phyloP scores from a whole-genome alignment of 2,888 invertebrate species.

The Dilophus febrilis region DNA sequence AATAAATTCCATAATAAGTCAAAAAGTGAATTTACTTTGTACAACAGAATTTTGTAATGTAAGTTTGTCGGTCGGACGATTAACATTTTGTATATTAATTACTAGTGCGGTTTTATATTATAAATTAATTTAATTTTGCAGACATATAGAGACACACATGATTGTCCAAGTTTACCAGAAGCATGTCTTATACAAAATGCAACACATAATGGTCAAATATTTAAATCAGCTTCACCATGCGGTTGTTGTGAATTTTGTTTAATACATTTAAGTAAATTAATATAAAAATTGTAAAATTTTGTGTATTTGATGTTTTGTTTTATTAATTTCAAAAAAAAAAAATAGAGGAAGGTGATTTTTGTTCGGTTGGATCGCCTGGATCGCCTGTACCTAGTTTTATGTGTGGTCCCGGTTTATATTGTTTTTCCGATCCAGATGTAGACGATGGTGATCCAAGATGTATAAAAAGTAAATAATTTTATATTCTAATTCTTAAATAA shows the following conservation, averaged over 20 bases:
- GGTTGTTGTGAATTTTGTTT: constrained; percentile 47
- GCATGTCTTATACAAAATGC: constrained; percentile 37
- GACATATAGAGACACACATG: constrained; percentile 7
- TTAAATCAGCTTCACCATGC: constrained; percentile 40
- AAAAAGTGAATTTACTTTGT: not conserved
- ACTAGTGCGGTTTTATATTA: not conserved
- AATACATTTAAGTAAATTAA: constrained; percentile 33
- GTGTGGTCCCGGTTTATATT: constrained; percentile 34
- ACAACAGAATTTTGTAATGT: not conserved
- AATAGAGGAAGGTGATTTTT: constrained; percentile 33
- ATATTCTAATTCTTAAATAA: too few species aligned
- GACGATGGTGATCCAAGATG: not conserved
- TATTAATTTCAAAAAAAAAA: too few species aligned
- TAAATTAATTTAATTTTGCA: not conserved
- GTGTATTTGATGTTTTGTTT: not conserved
- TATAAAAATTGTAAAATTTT: not conserved
- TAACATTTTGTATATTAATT: not conserved
- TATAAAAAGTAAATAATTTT: not conserved
- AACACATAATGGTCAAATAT: constrained; percentile 35
- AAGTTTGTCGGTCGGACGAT: not conserved
- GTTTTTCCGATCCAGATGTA: not conserved
- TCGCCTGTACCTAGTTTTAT: constrained; percentile 35
- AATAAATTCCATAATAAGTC: too few species aligned
- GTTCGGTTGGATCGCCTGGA: constrained; percentile 36
- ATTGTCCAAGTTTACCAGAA: constrained; percentile 27